Base-by-base conservation (phyloP, 2,797 vertebrate species). In the Takifugu ocellatus region DNA sequence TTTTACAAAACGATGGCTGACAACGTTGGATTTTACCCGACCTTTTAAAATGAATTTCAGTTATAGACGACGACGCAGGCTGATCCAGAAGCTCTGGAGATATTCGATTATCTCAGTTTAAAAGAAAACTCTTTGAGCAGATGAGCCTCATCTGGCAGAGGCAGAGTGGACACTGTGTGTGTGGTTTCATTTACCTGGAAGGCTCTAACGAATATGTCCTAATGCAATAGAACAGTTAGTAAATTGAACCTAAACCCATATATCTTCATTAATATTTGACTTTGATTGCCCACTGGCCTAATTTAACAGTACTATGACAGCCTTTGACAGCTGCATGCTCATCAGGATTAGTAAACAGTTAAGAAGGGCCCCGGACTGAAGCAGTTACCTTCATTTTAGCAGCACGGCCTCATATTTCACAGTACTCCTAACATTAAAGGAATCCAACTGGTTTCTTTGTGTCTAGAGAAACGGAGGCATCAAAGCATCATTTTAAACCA, bases 111-210 rank as follows among this genome's bases (percentile, higher is more conserved):
- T 66, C 49, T 67, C 55, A 54, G 71, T 73, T 77, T 71, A 31
- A 74, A 70, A 63, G 61, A 75, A 60, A 70, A 61, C 45, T 73
- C 65, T 52, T 55, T n/a, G 61, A 84, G 42, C 73, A 81, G 71
- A 84, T 75, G 83, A 74, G 76, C 8, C 82, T 75, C 64, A 68
- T 79, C 77, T 79, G 65, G 61, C 62, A 51, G 62, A 78, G 72
- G 69, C 27, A 42, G 47, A 39, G n/a, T 16, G 27, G 29, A 74
- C 70, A 66, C 77, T 56, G 67, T 73, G 51, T 56, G 29, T 31
- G 1, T 31, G 5, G 26, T 44, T 43, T 29, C 25, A 12, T 17
- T 25, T 15, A 2, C 46, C 7, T 15, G 1, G 12, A 14, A 5
- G 36, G 14, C 36, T 39, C 11, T 14, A 14, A 11, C 11, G 12